phyloP scores from a whole-genome alignment of 2,797 vertebrate genomes.

The Gymnoscopelus braueri region DNA sequence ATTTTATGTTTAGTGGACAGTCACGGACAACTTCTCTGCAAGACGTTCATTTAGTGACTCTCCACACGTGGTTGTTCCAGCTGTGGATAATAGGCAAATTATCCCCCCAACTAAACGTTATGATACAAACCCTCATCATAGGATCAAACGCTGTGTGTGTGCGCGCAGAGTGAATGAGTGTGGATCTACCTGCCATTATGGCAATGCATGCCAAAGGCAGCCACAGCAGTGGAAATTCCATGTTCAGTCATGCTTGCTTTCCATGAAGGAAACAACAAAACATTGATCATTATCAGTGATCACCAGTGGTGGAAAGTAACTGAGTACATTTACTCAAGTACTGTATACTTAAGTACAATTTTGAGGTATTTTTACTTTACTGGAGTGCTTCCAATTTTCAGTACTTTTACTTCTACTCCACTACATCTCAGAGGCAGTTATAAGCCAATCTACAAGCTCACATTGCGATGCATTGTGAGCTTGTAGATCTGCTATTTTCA shows the following conservation, averaged over 20 bases:
- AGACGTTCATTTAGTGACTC: too few relatives aligned
- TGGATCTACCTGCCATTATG: slow-evolving; percentile 35
- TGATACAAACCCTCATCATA: slow-evolving; percentile 26
- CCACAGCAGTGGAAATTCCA: slow-evolving; percentile 38
- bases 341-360: too few relatives aligned
- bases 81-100: too few relatives aligned
- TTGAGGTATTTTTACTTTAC: too few relatives aligned
- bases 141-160: slow-evolving; percentile 12
- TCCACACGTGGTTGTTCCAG: too few relatives aligned
- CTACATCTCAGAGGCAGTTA: slow-evolving; percentile 1
- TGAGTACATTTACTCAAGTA: too few relatives aligned
- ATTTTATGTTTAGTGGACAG: too few relatives aligned
- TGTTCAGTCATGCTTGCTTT: slow-evolving; percentile 55
- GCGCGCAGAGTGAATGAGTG: slow-evolving; percentile 14
- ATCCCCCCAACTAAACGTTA: not conserved
- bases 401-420: not conserved
- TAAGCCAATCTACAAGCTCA: too few relatives aligned
- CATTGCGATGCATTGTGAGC: too few relatives aligned
- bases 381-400: too few relatives aligned
- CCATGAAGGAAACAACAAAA: slow-evolving; percentile 18
- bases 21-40: too few relatives aligned
- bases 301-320: not conserved
- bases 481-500: too few relatives aligned
- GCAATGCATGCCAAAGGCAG: slow-evolving; percentile 37
- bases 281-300: slow-evolving; percentile 2